Conservation (phyloP, 2,113 vertebrate genomes). For the Callaeas wilsoni region DNA sequence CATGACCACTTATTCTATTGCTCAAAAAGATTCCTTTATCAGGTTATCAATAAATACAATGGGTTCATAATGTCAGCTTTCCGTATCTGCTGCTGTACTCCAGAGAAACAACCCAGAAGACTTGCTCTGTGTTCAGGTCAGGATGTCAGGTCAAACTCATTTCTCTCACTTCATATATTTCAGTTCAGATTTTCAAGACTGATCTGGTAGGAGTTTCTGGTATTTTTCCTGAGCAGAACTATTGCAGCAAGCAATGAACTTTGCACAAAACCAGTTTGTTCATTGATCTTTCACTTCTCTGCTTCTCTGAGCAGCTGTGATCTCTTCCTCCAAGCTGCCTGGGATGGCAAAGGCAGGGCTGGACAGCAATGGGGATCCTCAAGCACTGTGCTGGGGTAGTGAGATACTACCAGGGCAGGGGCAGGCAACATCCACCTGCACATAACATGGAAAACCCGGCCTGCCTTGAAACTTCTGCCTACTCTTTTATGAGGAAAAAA, state of each 20-base stretch:
- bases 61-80: background rate
- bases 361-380: background rate
- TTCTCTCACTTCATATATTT: background rate
- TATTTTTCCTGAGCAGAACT: background rate
- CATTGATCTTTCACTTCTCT: background rate
- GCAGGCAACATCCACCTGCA: background rate
- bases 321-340: background rate
- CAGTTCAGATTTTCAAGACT: background rate
- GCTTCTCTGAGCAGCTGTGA: background rate
- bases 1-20: background rate
- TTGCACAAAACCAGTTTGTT: background rate
- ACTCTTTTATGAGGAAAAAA: background rate
- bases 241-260: background rate
- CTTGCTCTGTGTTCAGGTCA: background rate
- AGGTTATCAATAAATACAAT: background rate
- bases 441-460: fast-evolving
- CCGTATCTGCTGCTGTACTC: background rate
- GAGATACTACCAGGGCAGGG: background rate
- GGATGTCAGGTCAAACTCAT: background rate
- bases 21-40: background rate
- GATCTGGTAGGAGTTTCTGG: background rate
- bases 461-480: background rate
- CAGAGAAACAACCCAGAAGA: background rate
- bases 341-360: background rate
- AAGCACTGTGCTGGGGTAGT: background rate